Percentiles rank a stretch among this genome's conserved stretches.
Evolutionary conservation across 2,797 vertebrate species (phyloP).

Genomic region (Danio choprae): DNA sequence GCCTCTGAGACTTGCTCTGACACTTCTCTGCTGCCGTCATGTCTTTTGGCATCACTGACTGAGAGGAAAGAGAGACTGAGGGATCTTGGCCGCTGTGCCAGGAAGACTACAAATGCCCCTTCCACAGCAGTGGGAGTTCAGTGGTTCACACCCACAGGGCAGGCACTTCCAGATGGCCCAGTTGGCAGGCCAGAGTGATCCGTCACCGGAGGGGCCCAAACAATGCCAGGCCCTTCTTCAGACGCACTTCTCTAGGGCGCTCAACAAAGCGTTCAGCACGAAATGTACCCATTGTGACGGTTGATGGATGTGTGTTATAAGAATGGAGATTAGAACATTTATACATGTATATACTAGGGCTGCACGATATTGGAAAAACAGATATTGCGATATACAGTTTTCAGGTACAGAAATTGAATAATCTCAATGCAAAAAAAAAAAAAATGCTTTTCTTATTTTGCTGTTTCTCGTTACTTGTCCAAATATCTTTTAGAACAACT

Average conservation of each 20-base stretch:
- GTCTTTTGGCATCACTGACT: constrained; percentile 50
- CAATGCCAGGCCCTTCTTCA: constrained; percentile 42
- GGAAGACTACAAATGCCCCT: constrained; percentile 56
- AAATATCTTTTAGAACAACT: too few species aligned
- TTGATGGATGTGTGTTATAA: too few species aligned
- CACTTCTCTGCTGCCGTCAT: constrained; percentile 46
- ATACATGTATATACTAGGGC: too few species aligned
- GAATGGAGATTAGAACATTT: too few species aligned
- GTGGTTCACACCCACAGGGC: constrained; percentile 58
- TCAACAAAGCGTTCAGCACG: constrained; percentile 41
- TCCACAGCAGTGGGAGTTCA: constrained; percentile 48
- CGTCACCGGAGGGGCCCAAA: constrained; percentile 29
- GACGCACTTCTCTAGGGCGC: constrained; percentile 20
- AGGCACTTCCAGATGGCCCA: constrained; percentile 62
- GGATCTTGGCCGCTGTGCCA: constrained; percentile 53
- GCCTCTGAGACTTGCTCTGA: constrained; percentile 42
- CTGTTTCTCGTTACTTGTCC: too few species aligned
- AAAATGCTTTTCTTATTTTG: too few species aligned
- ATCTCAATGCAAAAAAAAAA: too few species aligned
- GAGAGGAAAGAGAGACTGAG: constrained; percentile 46
- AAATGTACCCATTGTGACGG: constrained; percentile 19
- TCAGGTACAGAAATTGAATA: too few species aligned
- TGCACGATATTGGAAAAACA: too few species aligned
- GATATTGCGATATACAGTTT: too few species aligned
- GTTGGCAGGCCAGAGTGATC: constrained; percentile 51